phyloP scores from a whole-genome alignment of 2,888 invertebrate genomes.

The Lithophane semibrunnea region DNA sequence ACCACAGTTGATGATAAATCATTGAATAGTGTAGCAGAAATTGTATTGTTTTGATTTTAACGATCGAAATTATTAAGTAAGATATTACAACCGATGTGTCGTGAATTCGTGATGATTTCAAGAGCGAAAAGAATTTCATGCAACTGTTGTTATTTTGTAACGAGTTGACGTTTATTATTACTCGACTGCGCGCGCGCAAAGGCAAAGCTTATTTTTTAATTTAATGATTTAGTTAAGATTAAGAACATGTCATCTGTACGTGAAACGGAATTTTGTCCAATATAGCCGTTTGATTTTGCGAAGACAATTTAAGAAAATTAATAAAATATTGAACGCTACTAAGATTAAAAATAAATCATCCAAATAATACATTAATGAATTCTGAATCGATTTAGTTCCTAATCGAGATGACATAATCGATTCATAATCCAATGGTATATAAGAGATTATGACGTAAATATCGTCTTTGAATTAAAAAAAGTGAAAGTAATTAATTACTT shows the following conservation, averaged over 20 bases:
- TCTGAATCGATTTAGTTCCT: constrained; percentile 38
- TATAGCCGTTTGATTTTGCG: background rate
- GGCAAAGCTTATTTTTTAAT: background rate
- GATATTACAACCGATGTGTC: constrained; percentile 20
- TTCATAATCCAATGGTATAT: constrained; percentile 52
- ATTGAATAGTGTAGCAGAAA: constrained; percentile 4
- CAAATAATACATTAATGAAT: constrained; percentile 20
- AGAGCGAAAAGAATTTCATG: constrained; percentile 32
- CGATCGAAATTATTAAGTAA: constrained; percentile 41
- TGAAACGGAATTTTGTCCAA: background rate
- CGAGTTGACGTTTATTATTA: background rate
- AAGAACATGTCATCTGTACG: background rate
- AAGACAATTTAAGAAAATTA: background rate
- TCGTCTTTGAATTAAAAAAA: constrained; percentile 51
- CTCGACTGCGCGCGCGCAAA: background rate
- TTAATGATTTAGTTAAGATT: too few relatives aligned
- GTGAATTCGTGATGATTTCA: constrained; percentile 14
- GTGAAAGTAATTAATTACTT: constrained; percentile 69
- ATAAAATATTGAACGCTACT: constrained; percentile 10
- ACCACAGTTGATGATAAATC: constrained; percentile 47
- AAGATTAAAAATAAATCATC: constrained; percentile 27
- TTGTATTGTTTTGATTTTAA: constrained; percentile 37
- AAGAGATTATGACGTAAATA: constrained; percentile 59
- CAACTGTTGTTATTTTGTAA: background rate
- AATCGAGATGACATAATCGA: constrained; percentile 58